Evolutionary conservation across 2,797 vertebrate species (phyloP).

Genomic region (Dipus sagitta): DNA sequence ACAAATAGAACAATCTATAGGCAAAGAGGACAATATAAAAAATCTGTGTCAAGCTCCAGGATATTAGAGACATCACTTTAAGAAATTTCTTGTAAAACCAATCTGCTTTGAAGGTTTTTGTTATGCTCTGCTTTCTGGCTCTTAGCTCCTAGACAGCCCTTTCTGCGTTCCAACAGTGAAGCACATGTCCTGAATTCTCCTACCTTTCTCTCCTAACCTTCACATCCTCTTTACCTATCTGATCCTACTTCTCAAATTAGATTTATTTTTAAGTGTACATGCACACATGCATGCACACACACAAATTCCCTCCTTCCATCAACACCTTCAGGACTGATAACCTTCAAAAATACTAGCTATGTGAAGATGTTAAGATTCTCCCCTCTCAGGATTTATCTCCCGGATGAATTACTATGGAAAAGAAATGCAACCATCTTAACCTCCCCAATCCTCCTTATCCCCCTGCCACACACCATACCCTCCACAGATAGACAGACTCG

Average conservation of each 20-base stretch:
- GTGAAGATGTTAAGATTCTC: neutral
- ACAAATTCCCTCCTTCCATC: neutral
- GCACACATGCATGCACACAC: neutral
- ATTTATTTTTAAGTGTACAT: neutral
- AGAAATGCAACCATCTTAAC: neutral
- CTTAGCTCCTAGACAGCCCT: neutral
- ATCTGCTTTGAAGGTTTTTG: constrained; percentile 7
- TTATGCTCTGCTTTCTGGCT: neutral
- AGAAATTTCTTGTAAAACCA: constrained; percentile 39
- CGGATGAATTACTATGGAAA: neutral
- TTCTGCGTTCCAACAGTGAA: neutral
- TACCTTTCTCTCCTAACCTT: neutral
- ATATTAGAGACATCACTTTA: constrained; percentile 49
- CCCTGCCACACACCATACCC: too few relatives aligned
- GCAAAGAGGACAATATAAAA: neutral
- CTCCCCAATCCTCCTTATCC: neutral
- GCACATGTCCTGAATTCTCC: neutral
- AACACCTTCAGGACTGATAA: constrained; percentile 32
- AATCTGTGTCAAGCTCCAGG: neutral
- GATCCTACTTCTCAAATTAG: neutral
- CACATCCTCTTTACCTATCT: neutral
- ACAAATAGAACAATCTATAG: constrained; percentile 5
- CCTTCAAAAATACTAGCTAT: neutral
- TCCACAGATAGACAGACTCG: neutral
- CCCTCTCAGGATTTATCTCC: neutral